Base-by-base conservation (phyloP, 1,140 invertebrate species). In the Lethrus apterus region DNA sequence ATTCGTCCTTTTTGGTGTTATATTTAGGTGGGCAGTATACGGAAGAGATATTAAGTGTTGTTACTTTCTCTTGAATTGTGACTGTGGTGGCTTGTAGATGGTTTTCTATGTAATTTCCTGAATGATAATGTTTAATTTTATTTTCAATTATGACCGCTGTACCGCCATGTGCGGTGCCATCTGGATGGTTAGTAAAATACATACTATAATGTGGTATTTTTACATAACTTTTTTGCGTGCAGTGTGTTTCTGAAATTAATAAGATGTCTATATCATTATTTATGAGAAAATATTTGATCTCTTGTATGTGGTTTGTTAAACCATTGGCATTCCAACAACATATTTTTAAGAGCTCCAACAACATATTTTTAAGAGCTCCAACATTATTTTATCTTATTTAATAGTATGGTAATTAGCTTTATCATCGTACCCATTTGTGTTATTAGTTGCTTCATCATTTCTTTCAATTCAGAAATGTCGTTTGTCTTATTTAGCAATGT, bases 201-300 rank as follows among this genome's bases (percentile, higher is more conserved):
- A 42, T 3, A 7, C 17, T 42, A 11, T 42, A 30, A 2, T 42
- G 14, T 13, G 40, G 40, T 3, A 7, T 19, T 30, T 29, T 42
- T 2, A 42, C 8, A 26, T 29, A 42, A 11, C 5, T 26, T 31
- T 18, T 13, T 13, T 14, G 5, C 10, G 40, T 42, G 30, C 13
- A 42, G 11, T 29, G 40, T 7, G 40, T 29, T 29, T 26, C 40
- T 29, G 17, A 23, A 36, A 36, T 13, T 3, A 36, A n/a, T 4
- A 36, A 18, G 34, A 36, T 36, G 15, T 36, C 34, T 4, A 36
- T 36, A n/a, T 36, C 19, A 36, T 36, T 36, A 36, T 17, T 36
- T 4, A n/a, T 36, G 15, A 36, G 19, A 36, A 36, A 36, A 17
- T 7, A 9, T 3, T 4, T 36, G 15, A 14, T 7, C 19, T 36